phyloP scores from a whole-genome alignment of 2,797 vertebrate genomes.

The Coluber constrictor region DNA sequence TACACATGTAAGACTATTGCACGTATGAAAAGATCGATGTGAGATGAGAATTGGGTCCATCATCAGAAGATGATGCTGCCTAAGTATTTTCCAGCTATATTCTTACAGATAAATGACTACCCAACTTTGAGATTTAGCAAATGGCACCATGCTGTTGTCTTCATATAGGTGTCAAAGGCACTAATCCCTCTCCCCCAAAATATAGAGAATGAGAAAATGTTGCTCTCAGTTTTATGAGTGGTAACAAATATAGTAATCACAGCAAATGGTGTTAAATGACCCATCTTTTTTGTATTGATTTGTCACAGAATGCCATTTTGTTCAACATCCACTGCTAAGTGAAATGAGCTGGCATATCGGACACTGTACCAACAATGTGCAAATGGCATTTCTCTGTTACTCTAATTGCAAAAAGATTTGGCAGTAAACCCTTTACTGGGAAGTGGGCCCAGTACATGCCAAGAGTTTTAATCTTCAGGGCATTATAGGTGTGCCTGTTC shows the following conservation, averaged over 20 bases:
- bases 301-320: neutral
- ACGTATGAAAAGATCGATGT: neutral
- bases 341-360: neutral
- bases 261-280: neutral
- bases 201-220: neutral
- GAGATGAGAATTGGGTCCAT: neutral
- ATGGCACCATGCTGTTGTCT: neutral
- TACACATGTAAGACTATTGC: constrained; percentile 21
- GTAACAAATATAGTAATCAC: neutral
- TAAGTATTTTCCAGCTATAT: constrained; percentile 13
- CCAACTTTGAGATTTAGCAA: neutral
- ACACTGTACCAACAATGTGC: neutral
- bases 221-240: neutral
- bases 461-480: neutral
- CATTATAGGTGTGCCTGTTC: neutral
- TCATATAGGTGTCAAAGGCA: neutral
- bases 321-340: neutral
- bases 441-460: neutral
- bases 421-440: neutral
- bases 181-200: neutral
- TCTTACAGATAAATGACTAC: neutral
- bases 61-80: constrained; percentile 10
- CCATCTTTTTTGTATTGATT: neutral
- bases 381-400: neutral
- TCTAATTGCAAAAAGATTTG: neutral